Evolutionary conservation across 2,113 vertebrate species (phyloP).

Genomic region (Sorex fumeus): DNA sequence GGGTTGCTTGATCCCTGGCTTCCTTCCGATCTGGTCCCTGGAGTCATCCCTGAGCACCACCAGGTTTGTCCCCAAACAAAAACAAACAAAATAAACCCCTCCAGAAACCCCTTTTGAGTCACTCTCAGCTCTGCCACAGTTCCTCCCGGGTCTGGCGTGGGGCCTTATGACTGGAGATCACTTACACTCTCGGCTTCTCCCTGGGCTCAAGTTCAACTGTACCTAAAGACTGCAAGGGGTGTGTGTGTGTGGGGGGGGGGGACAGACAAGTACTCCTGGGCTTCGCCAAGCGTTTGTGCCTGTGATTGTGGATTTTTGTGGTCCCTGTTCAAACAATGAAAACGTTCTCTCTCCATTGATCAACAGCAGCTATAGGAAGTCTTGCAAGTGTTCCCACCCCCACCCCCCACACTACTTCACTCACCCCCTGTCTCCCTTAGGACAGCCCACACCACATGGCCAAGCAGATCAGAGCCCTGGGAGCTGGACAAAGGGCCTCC

Average conservation of each 20-base stretch:
- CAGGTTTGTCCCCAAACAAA: too few relatives aligned
- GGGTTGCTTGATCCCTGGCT: too few relatives aligned
- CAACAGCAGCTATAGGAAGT: conserved; percentile 9
- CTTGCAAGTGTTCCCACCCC: neutral
- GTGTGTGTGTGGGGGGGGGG: too few relatives aligned
- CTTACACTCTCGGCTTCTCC: neutral
- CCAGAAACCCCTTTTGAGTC: neutral
- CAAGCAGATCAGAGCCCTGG: neutral
- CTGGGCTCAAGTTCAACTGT: conserved; percentile 33
- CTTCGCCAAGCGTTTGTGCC: too few relatives aligned
- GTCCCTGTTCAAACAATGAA: conserved; percentile 51
- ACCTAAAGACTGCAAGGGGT: too few relatives aligned
- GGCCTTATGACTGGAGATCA: conserved; percentile 14
- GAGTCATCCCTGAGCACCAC: too few relatives aligned
- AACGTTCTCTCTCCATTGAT: conserved; percentile 22
- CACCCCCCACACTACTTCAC: neutral
- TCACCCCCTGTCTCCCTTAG: neutral
- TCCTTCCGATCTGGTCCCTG: too few relatives aligned
- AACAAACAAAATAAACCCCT: neutral
- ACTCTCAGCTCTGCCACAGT: conserved; percentile 42
- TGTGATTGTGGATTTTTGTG: neutral
- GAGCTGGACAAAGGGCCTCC: neutral
- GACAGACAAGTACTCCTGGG: too few relatives aligned
- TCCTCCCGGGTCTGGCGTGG: conserved; percentile 23
- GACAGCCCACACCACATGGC: neutral